Percentiles rank a stretch among this genome's conserved stretches.
Evolutionary conservation across 2,797 vertebrate species (phyloP).

Genomic region (Etheostoma nigrum): DNA sequence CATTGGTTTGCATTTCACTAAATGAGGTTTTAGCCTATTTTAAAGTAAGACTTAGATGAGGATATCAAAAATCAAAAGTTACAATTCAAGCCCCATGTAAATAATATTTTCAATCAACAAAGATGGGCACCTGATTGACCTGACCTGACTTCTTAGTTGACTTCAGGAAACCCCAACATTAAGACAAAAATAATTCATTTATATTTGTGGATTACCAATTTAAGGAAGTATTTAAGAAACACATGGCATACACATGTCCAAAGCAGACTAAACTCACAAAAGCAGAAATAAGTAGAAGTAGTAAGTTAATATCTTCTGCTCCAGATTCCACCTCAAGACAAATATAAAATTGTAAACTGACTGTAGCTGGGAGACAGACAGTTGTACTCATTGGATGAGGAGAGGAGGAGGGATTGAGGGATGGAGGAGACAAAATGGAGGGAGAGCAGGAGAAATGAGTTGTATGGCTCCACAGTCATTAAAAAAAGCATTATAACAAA

Average conservation of each 20-base stretch:
- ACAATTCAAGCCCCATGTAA: background rate
- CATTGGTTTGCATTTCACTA: conserved; percentile 21
- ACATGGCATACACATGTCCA: conserved; percentile 2
- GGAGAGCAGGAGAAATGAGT: background rate
- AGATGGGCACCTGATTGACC: background rate
- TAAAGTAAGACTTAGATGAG: conserved; percentile 2
- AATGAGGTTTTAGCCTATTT: conserved; percentile 27
- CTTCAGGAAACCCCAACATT: background rate
- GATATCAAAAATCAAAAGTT: conserved; percentile 36
- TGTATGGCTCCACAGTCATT: background rate
- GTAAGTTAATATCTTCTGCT: conserved; percentile 16
- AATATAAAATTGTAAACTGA: conserved; percentile 28
- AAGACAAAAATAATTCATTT: background rate
- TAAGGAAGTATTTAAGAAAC: conserved; percentile 1
- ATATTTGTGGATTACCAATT: background rate
- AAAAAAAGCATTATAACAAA: conserved; percentile 29
- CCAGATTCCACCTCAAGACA: conserved; percentile 35
- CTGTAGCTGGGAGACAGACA: conserved; percentile 6
- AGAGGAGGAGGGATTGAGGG: no score
- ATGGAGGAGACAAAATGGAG: background rate
- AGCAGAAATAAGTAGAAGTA: conserved; percentile 33
- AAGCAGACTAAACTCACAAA: conserved; percentile 49
- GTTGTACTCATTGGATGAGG: background rate
- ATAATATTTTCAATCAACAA: conserved; percentile 10
- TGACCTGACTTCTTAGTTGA: background rate